Conservation (phyloP, 2,888 invertebrate genomes). For the Folsomia manolachei region DNA sequence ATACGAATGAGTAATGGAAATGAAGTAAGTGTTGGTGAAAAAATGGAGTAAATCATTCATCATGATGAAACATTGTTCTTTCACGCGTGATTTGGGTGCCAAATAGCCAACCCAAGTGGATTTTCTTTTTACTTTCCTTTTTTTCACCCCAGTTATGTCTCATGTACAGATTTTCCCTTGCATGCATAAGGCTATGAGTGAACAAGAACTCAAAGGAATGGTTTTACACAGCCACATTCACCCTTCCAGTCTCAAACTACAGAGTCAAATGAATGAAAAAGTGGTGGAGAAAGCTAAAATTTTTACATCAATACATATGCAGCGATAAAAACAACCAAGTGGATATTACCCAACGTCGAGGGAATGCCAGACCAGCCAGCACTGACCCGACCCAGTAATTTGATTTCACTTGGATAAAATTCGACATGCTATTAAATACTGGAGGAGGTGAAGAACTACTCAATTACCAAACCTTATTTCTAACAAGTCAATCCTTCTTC, state of each 20-base stretch:
- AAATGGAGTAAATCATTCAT: constrained; percentile 33
- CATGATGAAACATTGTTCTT: constrained; percentile 26
- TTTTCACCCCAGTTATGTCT: not conserved
- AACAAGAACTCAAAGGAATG: too few relatives aligned
- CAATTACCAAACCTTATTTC: not conserved
- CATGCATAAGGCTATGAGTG: too few relatives aligned
- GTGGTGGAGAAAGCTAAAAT: too few relatives aligned
- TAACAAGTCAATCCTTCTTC: not conserved
- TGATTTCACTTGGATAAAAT: not conserved
- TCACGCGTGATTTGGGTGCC: constrained; percentile 29
- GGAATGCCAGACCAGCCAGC: too few relatives aligned
- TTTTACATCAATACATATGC: too few relatives aligned
- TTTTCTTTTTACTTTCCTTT: not conserved
- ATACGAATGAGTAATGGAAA: not conserved
- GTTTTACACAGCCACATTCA: too few relatives aligned
- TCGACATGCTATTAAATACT: not conserved
- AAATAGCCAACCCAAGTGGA: not conserved
- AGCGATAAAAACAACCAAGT: not conserved
- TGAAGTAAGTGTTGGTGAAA: not conserved
- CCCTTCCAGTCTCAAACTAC: too few relatives aligned
- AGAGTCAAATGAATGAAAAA: too few relatives aligned
- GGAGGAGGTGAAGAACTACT: not conserved
- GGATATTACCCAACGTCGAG: too few relatives aligned
- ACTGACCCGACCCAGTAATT: not conserved
- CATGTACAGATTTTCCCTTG: too few relatives aligned